Evolutionary conservation across 2,888 invertebrate species (phyloP), one percentile per base, ranked within the genome.

Genomic region (Lucinisca nassula): DNA sequence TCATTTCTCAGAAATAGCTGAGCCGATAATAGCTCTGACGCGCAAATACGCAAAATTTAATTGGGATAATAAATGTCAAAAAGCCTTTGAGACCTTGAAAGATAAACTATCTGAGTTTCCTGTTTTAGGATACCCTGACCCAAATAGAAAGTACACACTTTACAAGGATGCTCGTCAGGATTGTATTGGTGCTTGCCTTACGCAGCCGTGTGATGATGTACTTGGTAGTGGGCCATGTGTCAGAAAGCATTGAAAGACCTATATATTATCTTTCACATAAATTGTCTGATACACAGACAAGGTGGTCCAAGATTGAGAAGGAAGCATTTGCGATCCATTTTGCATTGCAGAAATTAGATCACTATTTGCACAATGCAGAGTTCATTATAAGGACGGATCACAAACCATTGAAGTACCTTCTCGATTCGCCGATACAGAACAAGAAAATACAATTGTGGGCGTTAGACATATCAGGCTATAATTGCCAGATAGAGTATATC

Each of bases 381-480:
- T 82, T 88, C 24, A 37, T 49, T 0, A 82, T 88, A 10, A 17
- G 40, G 3, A 84, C 83, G 1, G 87, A 88, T 51, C 87, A 88
- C 58, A 75, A 72, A 55, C 84, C 82, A 35, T 30, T 85, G 21
- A 79, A 85, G 17, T 82, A 85, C 37, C 38, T 88, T 1, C n/a
- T 85, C 0, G 79, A 84, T 24, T 82, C 84, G 0, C 88, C 85
- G 0, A 88, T 85, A 77, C 76, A 80, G 21, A 85, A 85, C 24
- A 88, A 55, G 30, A 87, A 82, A 35, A 74, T 85, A 30, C 76
- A 79, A 35, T 32, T 85, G 51, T 82, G 82, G 88, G 82, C 85
- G 14, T 45, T 88, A 32, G 30, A 37, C 1, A 85, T 88, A 21
- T 17, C 74, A 21, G 83, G 80, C 21, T 88, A 88, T 51, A 88